Percentiles rank a stretch among this genome's conserved stretches.
These are phyloP conservation scores for Parnassius glacialis DNA, from an alignment of 2,888 invertebrate species.

Conservation along the genomic window DNA sequence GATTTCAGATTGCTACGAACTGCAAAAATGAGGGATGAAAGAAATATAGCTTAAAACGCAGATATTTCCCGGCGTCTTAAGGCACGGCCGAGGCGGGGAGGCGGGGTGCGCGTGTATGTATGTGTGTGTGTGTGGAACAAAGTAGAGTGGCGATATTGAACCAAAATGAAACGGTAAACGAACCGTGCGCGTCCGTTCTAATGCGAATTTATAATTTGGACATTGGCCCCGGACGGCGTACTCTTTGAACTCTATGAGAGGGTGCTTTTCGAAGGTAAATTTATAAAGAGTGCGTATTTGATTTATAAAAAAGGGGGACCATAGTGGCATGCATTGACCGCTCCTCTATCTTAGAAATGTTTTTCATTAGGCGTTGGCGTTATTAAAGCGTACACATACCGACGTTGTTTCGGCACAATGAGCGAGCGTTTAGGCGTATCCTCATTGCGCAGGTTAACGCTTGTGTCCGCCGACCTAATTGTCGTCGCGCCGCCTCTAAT, in stretches of 20 bases:
- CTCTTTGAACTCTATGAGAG: slow-evolving; percentile 69
- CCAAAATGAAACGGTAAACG: slow-evolving; percentile 81
- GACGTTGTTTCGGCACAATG: slow-evolving; percentile 64
- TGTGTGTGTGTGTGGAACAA: slow-evolving; percentile 79
- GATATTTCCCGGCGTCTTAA: slow-evolving; percentile 81
- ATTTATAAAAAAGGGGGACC: slow-evolving; percentile 68
- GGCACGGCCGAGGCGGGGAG: slow-evolving; percentile 57
- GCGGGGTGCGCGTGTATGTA: slow-evolving; percentile 32
- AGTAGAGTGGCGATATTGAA: slow-evolving; percentile 81
- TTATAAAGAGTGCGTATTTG: slow-evolving; percentile 73
- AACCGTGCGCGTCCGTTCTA: slow-evolving; percentile 81
- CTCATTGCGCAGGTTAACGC: slow-evolving; percentile 77
- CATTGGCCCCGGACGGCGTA: slow-evolving; percentile 71
- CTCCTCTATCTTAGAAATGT: slow-evolving; percentile 44
- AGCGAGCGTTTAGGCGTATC: slow-evolving; percentile 75
- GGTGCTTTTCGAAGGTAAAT: slow-evolving; percentile 65
- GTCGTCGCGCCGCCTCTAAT: slow-evolving; percentile 73
- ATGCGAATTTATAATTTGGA: slow-evolving; percentile 82
- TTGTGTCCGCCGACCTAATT: slow-evolving; percentile 79
- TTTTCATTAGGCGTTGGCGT: slow-evolving; percentile 54
- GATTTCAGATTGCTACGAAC: slow-evolving; percentile 82
- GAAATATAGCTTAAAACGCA: slow-evolving; percentile 83
- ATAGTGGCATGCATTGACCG: slow-evolving; percentile 31
- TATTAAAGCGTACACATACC: slow-evolving; percentile 52
- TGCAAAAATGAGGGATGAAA: slow-evolving; percentile 83